A percentile compares a stretch with the other conserved stretches of the same genome.
Conservation (phyloP, 1,140 invertebrate species). For the Bombus ignitus region DNA sequence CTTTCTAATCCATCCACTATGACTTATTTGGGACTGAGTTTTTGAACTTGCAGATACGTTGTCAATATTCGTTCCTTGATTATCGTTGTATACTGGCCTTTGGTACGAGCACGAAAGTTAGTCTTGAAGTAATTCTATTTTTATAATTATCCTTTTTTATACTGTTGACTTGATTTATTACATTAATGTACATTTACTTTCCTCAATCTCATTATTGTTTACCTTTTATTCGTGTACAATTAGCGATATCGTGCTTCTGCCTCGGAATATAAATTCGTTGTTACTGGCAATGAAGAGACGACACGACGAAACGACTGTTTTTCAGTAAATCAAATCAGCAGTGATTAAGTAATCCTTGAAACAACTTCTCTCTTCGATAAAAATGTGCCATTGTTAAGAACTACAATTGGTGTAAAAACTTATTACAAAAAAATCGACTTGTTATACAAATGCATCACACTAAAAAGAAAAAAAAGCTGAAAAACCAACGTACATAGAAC, state of each 20-base stretch:
- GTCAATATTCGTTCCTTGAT: background rate
- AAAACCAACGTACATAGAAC: background rate
- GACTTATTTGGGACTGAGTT: background rate
- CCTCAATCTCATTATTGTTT: background rate
- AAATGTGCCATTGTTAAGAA: background rate
- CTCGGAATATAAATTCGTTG: constrained; percentile 9
- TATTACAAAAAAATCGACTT: background rate
- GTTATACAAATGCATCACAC: background rate
- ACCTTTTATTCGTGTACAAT: background rate
- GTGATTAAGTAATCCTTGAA: background rate
- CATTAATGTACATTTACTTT: background rate
- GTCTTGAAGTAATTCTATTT: background rate
- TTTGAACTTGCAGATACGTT: background rate
- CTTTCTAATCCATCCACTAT: background rate
- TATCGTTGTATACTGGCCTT: constrained; percentile 16
- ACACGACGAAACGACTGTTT: constrained; percentile 23
- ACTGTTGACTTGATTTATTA: background rate
- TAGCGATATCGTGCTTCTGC: constrained; percentile 35
- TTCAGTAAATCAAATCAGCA: constrained; percentile 27
- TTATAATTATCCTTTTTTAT: constrained; percentile 2
- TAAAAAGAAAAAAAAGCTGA: background rate
- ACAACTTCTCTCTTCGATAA: background rate
- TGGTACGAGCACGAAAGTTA: constrained; percentile 27
- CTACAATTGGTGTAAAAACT: constrained; percentile 27
- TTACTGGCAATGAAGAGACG: constrained; percentile 10